phyloP scores from a whole-genome alignment of 2,888 invertebrate genomes.

The Kryphioiulus occultus region DNA sequence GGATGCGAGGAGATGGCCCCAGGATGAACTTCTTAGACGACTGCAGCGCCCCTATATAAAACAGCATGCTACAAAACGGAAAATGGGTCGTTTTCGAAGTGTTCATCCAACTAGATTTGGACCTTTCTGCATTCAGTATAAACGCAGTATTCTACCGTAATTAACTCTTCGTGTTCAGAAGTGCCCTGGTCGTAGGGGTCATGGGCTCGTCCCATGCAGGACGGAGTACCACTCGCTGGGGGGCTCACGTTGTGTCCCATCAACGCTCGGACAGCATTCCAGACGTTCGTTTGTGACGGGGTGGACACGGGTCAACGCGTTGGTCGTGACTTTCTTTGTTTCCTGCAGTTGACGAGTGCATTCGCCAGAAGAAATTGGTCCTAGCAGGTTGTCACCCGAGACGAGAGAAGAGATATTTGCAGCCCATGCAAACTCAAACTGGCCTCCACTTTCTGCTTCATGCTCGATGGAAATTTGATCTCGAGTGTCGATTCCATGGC shows the following conservation, averaged over 20 bases:
- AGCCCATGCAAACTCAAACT: too few relatives aligned
- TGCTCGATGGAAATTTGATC: slow-evolving; percentile 9
- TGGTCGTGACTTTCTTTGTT: not conserved
- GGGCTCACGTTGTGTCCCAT: too few relatives aligned
- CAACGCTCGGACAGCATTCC: not conserved
- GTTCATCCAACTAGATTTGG: too few relatives aligned
- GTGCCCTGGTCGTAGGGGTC: too few relatives aligned
- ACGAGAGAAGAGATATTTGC: not conserved
- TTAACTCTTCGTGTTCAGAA: too few relatives aligned
- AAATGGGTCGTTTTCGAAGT: too few relatives aligned
- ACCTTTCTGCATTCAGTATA: too few relatives aligned
- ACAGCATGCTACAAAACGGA: too few relatives aligned
- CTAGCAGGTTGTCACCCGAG: not conserved
- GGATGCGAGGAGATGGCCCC: slow-evolving; percentile 20
- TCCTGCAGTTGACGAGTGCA: not conserved
- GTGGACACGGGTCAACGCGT: not conserved
- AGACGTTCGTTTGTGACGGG: too few relatives aligned
- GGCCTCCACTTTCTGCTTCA: not conserved
- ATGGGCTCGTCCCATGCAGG: too few relatives aligned
- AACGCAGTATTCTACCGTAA: too few relatives aligned
- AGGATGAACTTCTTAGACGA: not conserved
- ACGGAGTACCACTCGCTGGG: too few relatives aligned
- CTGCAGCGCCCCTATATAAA: not conserved
- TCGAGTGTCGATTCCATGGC: not conserved
- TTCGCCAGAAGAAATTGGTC: not conserved